A percentile compares a stretch with the other conserved stretches of the same genome.
These are phyloP conservation scores for Microtus oregoni DNA, from an alignment of 2,113 vertebrate genomes.

Conservation along the genomic window DNA sequence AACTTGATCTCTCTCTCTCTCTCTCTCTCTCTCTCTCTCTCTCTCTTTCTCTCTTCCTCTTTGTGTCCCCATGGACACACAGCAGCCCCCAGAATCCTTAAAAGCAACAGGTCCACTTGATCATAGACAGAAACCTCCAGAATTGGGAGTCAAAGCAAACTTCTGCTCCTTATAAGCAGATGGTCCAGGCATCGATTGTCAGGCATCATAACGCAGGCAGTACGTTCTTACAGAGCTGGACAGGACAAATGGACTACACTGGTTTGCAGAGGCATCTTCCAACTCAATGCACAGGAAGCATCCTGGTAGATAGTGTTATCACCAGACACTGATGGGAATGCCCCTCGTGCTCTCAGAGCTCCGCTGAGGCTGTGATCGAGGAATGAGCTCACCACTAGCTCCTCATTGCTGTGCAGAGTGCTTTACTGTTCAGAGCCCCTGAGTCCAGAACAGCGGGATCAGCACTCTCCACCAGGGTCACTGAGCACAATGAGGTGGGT, in stretches of 20 bases:
- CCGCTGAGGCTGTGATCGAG: neutral
- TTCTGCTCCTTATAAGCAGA: neutral
- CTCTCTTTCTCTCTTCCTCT: neutral
- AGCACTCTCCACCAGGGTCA: too few species aligned
- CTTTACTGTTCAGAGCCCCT: neutral
- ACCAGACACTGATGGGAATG: neutral
- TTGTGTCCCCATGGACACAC: too few species aligned
- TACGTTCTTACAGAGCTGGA: too few species aligned
- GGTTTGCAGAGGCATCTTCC: neutral
- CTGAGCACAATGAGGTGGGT: neutral
- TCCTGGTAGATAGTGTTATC: neutral
- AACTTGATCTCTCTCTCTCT: neutral
- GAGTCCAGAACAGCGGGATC: fast-evolving
- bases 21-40: too few species aligned
- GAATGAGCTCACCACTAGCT: neutral
- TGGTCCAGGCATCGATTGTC: neutral
- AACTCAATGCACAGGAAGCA: fast-evolving
- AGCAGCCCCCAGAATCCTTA: neutral
- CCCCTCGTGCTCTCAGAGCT: neutral
- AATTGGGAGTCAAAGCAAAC: neutral
- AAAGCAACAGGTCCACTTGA: neutral
- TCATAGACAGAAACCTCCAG: too few species aligned
- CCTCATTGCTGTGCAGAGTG: too few species aligned
- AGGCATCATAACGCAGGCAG: neutral
- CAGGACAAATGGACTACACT: fast-evolving